phyloP scores from a whole-genome alignment of 1,140 invertebrate species.

The Luehdorfia chinensis region DNA sequence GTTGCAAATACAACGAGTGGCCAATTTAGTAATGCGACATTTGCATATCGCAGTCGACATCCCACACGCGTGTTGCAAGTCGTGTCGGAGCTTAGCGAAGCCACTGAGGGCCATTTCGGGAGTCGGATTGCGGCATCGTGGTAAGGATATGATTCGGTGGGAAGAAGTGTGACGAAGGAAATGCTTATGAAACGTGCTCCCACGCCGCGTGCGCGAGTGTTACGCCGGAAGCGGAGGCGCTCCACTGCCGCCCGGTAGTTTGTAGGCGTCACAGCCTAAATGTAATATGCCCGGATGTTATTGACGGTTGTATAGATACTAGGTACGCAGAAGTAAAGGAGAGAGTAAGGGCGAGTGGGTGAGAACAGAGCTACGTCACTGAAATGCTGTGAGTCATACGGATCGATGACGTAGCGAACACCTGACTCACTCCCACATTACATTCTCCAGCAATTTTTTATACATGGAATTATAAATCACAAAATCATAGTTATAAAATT shows the following conservation, averaged over 20 bases:
- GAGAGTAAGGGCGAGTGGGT: constrained; percentile 28
- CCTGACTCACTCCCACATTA: constrained; percentile 51
- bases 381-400: constrained; percentile 57
- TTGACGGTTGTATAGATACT: too few species aligned
- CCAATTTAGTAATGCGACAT: constrained; percentile 36
- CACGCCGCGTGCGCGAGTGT: too few species aligned
- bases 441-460: constrained; percentile 17
- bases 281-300: too few species aligned
- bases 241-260: constrained; percentile 21
- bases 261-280: constrained; percentile 40
- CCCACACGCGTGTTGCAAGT: too few species aligned
- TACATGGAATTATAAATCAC: neutral
- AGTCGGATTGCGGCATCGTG: too few species aligned
- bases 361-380: constrained; percentile 52
- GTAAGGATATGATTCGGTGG: too few species aligned
- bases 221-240: constrained; percentile 65
- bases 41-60: constrained; percentile 40
- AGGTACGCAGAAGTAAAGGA: constrained; percentile 15
- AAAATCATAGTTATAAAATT: neutral
- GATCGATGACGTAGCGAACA: constrained; percentile 55
- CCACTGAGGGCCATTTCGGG: too few species aligned
- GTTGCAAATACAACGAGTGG: constrained; percentile 34
- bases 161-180: too few species aligned
- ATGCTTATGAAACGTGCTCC: constrained; percentile 59
- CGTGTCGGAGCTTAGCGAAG: too few species aligned